phyloP scores from a whole-genome alignment of 2,797 vertebrate genomes.

The Tragopan temminckii region DNA sequence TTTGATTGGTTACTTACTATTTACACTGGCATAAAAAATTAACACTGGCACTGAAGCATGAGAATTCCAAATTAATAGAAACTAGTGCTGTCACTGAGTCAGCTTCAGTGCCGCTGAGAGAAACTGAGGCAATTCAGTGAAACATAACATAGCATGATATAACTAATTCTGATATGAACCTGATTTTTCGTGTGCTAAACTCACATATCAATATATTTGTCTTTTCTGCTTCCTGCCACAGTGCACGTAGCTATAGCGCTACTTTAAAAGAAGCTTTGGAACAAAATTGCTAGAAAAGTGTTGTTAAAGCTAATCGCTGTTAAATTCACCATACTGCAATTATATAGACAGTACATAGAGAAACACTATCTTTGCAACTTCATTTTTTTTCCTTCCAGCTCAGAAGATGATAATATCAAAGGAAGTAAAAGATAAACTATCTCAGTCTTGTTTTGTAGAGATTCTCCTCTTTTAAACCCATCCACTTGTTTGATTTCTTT shows the following conservation, averaged over 20 bases:
- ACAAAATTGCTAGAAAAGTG: not conserved
- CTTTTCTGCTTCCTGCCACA: slow-evolving; percentile 42
- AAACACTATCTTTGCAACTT: not conserved
- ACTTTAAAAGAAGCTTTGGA: slow-evolving; percentile 24
- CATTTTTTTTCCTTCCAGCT: not conserved
- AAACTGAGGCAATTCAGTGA: slow-evolving; percentile 75
- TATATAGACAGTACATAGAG: not conserved
- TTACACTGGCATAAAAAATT: slow-evolving; percentile 80
- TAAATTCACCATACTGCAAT: not conserved
- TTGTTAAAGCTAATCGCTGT: slow-evolving; percentile 31
- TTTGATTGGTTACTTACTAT: slow-evolving; percentile 81
- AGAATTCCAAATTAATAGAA: slow-evolving; percentile 81
- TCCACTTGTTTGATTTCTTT: not conserved
- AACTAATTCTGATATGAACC: slow-evolving; percentile 51
- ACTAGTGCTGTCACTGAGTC: slow-evolving; percentile 57
- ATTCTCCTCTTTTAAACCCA: slow-evolving; percentile 4
- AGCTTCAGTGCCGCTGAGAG: slow-evolving; percentile 51
- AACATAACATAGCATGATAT: slow-evolving; percentile 10
- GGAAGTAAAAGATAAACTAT: not conserved
- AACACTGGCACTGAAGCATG: slow-evolving; percentile 74
- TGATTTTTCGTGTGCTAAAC: slow-evolving; percentile 51
- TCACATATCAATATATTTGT: slow-evolving; percentile 46
- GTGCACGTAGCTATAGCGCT: not conserved
- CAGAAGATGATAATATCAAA: not conserved
- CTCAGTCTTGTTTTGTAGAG: not conserved